Evolutionary conservation across 2,113 vertebrate species (phyloP).

Genomic region (Irena cyanogastra): DNA sequence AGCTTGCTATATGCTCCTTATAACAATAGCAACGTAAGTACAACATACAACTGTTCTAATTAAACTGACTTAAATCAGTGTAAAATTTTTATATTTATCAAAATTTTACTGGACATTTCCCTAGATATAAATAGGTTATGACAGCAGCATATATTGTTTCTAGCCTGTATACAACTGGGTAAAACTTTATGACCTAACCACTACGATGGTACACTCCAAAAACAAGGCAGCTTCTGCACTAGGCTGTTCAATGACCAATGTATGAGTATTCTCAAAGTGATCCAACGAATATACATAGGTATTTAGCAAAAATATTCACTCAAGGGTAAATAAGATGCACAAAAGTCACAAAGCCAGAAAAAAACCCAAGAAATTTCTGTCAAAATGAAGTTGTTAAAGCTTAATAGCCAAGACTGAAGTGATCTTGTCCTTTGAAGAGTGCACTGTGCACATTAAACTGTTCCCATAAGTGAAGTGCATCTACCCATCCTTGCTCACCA

Average conservation of each 20-base stretch:
- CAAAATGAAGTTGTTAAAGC: background rate
- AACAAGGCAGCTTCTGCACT: background rate
- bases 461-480: rapidly evolving
- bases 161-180: background rate
- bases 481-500: rapidly evolving
- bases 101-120: background rate
- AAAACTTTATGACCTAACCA: background rate
- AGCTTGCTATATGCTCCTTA: conserved; percentile 86
- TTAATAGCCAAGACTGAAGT: background rate
- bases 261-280: background rate
- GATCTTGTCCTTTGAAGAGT: background rate
- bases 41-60: background rate
- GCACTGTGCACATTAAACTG: too few relatives aligned
- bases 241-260: background rate
- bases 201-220: background rate
- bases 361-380: background rate
- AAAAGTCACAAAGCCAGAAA: background rate
- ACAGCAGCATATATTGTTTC: background rate
- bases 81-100: background rate
- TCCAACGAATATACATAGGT: background rate
- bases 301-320: background rate
- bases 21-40: conserved; percentile 92
- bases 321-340: background rate
- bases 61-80: background rate
- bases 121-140: background rate